Conservation (phyloP, 1,140 invertebrate species). For the Ericerus pela region DNA sequence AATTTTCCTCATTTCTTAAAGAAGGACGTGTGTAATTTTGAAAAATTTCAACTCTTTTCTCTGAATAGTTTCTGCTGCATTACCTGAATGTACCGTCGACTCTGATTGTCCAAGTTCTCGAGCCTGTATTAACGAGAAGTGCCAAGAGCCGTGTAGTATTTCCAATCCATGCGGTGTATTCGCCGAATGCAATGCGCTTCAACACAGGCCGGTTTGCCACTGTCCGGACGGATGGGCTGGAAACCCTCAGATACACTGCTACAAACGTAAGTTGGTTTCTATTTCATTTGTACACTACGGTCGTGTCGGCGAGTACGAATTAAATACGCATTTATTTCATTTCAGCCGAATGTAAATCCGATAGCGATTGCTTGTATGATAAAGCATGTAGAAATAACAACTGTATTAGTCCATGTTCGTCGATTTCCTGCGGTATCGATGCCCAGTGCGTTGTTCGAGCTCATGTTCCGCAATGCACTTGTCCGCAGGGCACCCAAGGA, state of each 20-base stretch:
- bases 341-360: constrained; percentile 63
- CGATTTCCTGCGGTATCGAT: constrained; percentile 54
- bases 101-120: constrained; percentile 54
- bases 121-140: constrained; percentile 60
- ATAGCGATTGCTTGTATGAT: constrained; percentile 72
- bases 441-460: constrained; percentile 57
- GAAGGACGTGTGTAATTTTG: not conserved
- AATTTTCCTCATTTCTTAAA: no score
- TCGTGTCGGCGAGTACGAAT: not conserved
- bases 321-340: constrained; percentile 19
- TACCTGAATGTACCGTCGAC: constrained; percentile 51
- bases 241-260: constrained; percentile 69
- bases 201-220: constrained; percentile 60
- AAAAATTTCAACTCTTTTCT: constrained; percentile 12
- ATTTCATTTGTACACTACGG: not conserved
- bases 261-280: constrained; percentile 54
- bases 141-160: constrained; percentile 59
- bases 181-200: constrained; percentile 54
- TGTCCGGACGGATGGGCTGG: constrained; percentile 73
- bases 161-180: constrained; percentile 61
- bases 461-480: constrained; percentile 64
- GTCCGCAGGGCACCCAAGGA: constrained; percentile 69
- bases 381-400: constrained; percentile 62
- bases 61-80: constrained; percentile 33
- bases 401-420: constrained; percentile 60